A percentile compares a stretch with the other conserved stretches of the same genome.
Conservation (phyloP, 1,140 invertebrate genomes). For the Hydropsyche tenuis region DNA sequence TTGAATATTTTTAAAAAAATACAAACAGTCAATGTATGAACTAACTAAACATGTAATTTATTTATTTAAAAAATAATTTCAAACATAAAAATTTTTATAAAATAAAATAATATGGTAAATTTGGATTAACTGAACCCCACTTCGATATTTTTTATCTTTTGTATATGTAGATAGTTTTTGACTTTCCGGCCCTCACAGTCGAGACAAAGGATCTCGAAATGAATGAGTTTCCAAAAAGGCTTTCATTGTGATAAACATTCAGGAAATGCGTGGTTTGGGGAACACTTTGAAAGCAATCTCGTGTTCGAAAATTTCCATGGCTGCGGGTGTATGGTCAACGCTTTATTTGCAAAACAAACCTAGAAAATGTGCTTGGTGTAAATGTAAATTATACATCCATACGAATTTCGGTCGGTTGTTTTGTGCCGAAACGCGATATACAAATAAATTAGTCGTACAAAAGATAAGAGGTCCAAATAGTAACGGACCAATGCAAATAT, state of each 20-base stretch:
- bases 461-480: too few relatives aligned
- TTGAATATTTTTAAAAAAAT: too few relatives aligned
- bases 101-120: too few relatives aligned
- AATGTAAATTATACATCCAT: too few relatives aligned
- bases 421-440: too few relatives aligned
- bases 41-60: too few relatives aligned
- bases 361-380: background rate
- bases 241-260: conserved; percentile 7
- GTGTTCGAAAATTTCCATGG: conserved; percentile 25
- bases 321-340: background rate
- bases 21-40: too few relatives aligned
- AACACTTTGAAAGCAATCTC: conserved; percentile 31
- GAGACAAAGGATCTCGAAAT: conserved; percentile 24
- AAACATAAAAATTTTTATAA: too few relatives aligned
- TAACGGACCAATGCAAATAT: too few relatives aligned
- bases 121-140: background rate
- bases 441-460: too few relatives aligned
- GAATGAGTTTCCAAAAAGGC: conserved; percentile 27
- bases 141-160: background rate
- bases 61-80: too few relatives aligned
- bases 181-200: conserved; percentile 1
- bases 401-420: too few relatives aligned
- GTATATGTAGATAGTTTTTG: background rate
- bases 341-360: conserved; percentile 19
- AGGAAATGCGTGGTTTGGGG: background rate